Evolutionary conservation across 2,888 invertebrate species (phyloP), one percentile per base, ranked within the genome.

Genomic region (Orthonevra nobilis): DNA sequence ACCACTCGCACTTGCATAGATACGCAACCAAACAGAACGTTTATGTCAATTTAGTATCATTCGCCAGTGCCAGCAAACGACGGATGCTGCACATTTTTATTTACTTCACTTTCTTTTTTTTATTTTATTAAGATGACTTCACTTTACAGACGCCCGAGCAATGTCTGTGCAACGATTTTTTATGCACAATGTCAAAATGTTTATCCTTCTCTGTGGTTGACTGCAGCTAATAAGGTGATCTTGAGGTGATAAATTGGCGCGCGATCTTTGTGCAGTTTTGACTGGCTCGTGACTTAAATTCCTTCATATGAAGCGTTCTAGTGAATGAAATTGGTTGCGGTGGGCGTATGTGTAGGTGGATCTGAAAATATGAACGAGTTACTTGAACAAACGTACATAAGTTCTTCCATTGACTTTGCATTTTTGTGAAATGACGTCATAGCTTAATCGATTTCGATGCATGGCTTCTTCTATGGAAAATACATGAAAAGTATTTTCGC

Each of bases 51-150:
- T 40, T 32, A 66, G 54, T 46, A 34, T 50, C 54, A n/a, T n/a
- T 61, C 23, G 42, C 64, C 40, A 52, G 34, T n/a, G n/a, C 48
- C 36, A 44, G 23, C 36, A 44, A n/a, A 28, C 30, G 52, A 60
- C 77, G 77, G 77, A 77, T 77, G 77, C 77, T 72, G 77, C 64
- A 72, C 75, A 58, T 61, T 60, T 66, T 60, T n/a, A n/a, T n/a
- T 48, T 56, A 36, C 28, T 17, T 54, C 15, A 20, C 14, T 64
- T 38, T 52, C 46, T 56, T 50, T 69, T 9, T 40, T 19, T 54
- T 63, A 12, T 28, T 30, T 58, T 63, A 70, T 58, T 64, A 56
- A 66, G 64, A 77, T 77, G 60, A 77, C 46, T 77, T 77, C 64
- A 77, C 72, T 52, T 72, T 30, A 28, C 9, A 54, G 54, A 15